A percentile compares a stretch with the other conserved stretches of the same genome.
Evolutionary conservation across 2,888 invertebrate genomes (phyloP).

Genomic region (Eupithecia insigniata): DNA sequence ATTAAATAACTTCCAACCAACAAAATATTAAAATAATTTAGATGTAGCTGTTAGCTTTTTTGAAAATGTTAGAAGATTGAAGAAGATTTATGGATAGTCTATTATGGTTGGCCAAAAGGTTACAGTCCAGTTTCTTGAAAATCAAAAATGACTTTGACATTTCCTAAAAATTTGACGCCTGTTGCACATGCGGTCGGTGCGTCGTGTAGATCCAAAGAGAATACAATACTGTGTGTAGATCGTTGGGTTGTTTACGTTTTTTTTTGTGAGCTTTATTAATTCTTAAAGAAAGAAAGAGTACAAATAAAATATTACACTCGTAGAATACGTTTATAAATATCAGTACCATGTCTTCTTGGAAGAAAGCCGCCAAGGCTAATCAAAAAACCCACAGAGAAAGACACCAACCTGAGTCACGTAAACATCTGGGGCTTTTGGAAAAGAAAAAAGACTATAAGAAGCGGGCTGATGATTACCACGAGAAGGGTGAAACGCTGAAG

Average conservation of each 20-base stretch:
- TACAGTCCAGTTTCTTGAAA: background rate
- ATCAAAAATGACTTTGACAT: slow-evolving; percentile 3
- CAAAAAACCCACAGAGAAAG: slow-evolving; percentile 93
- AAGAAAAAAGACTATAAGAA: slow-evolving; percentile 95
- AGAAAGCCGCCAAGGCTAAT: slow-evolving; percentile 92
- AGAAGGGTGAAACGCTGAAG: slow-evolving; percentile 92
- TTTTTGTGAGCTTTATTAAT: background rate
- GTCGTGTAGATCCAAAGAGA: too few species aligned
- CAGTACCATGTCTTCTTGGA: slow-evolving; percentile 92
- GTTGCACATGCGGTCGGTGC: background rate
- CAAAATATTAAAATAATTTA: slow-evolving; percentile 18
- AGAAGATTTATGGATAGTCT: too few species aligned
- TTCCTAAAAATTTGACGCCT: background rate
- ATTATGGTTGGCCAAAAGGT: too few species aligned
- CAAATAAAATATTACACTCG: background rate
- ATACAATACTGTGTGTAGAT: too few species aligned
- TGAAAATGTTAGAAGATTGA: too few species aligned
- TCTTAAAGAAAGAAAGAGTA: background rate
- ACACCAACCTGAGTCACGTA: slow-evolving; percentile 91
- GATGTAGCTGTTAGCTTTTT: background rate
- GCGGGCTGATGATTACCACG: slow-evolving; percentile 91
- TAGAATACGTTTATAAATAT: background rate
- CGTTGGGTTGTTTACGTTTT: background rate
- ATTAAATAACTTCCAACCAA: slow-evolving; percentile 28
- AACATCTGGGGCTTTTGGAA: slow-evolving; percentile 92